Evolutionary conservation across 1,140 invertebrate genomes (phyloP).

Genomic region (Chionoecetes opilio): DNA sequence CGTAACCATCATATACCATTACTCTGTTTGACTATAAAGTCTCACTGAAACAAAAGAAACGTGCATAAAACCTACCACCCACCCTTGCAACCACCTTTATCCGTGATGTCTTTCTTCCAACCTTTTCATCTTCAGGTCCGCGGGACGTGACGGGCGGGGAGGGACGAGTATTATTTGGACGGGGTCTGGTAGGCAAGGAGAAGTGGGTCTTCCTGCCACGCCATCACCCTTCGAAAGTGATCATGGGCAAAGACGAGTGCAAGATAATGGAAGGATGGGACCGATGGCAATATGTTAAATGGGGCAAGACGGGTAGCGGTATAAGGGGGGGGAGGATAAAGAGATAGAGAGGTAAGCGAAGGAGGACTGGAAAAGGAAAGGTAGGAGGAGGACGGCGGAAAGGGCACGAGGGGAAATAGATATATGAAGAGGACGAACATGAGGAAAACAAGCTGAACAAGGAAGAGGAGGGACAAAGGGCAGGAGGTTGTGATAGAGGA

Average conservation of each 20-base stretch:
- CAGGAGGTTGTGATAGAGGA: background rate
- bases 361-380: background rate
- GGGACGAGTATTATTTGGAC: conserved; percentile 65
- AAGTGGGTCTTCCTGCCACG: conserved; percentile 30
- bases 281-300: background rate
- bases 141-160: conserved; percentile 59
- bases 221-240: conserved; percentile 13
- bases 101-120: background rate
- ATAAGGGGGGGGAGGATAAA: too few species aligned
- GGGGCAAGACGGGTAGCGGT: background rate
- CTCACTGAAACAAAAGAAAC: too few species aligned
- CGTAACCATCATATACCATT: too few species aligned
- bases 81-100: background rate
- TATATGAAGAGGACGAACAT: background rate
- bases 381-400: background rate
- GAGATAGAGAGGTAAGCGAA: background rate
- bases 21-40: too few species aligned
- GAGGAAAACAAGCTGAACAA: background rate
- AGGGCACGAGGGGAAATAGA: background rate
- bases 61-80: background rate
- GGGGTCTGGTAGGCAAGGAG: conserved; percentile 57
- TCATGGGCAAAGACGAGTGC: conserved; percentile 76
- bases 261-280: conserved; percentile 25
- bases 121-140: conserved; percentile 64
- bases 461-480: background rate